Evolutionary conservation across 2,888 invertebrate genomes (phyloP).

Genomic region (Atrina japonica): DNA sequence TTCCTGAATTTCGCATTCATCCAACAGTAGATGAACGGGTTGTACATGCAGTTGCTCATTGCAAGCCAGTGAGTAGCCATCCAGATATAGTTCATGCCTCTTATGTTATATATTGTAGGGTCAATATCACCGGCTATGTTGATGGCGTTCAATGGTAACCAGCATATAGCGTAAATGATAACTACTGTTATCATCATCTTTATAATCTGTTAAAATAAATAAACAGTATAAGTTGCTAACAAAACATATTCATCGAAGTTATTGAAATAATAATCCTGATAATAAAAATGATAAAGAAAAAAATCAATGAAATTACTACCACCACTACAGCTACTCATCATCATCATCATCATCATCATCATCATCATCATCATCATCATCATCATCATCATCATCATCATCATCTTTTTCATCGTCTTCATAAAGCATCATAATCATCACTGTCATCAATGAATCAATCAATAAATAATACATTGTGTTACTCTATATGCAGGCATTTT

Average conservation of each 20-base stretch:
- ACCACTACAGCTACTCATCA: no score
- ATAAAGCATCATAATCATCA: no score
- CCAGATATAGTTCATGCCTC: slow-evolving; percentile 69
- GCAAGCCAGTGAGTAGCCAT: slow-evolving; percentile 87
- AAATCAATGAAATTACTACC: neutral
- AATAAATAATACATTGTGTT: no score
- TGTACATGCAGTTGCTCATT: slow-evolving; percentile 98
- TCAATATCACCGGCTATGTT: slow-evolving; percentile 86
- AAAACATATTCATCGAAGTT: neutral
- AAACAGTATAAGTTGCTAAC: no score
- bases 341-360: no score
- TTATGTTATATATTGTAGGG: slow-evolving; percentile 58
- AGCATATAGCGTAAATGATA: slow-evolving; percentile 94
- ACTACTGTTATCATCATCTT: slow-evolving; percentile 95
- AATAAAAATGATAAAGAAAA: neutral
- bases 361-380: no score
- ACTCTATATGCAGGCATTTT: no score
- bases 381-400: no score
- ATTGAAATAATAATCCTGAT: neutral
- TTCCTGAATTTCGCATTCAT: slow-evolving; percentile 90
- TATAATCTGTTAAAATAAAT: slow-evolving; percentile 79
- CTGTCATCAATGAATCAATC: no score
- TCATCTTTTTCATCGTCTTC: no score
- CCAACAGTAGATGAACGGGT: slow-evolving; percentile 97
- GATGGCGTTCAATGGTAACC: slow-evolving; percentile 95